Evolutionary conservation across 2,113 vertebrate genomes (phyloP), one percentile per base, ranked within the genome.

Genomic region (Coturnix japonica): DNA sequence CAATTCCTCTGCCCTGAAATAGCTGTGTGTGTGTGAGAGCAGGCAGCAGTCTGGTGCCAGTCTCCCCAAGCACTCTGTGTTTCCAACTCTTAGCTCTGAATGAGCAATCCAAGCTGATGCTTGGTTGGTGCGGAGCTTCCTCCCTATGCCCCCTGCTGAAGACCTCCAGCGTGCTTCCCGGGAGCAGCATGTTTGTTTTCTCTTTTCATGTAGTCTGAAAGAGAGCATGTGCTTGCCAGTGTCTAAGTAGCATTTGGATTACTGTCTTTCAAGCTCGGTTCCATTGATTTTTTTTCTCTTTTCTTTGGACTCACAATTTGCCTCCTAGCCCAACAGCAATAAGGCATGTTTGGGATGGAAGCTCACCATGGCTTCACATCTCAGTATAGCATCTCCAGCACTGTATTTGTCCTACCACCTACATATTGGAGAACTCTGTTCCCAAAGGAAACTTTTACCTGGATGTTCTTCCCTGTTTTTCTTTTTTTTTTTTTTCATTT

Each of bases 261-360:
- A 9, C 54, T 60, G 90, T 64, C 87, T 91, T 64, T 69, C 80
- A 80, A 86, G 77, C 81, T 86, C 19, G 9, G 44, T 86, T 91
- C 87, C 65, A 73, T n/a, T 86, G 81, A 83, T 66, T 23, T 46
- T 30, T 13, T 60, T 66, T 35, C 15, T 57, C 80, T 94, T 95
- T 95, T 88, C 77, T 80, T 95, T 95, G 90, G 90, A 86, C 81
- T 76, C 67, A 49, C 46, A 80, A 7, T 37, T 53, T 22, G 33
- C 64, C 60, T 91, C 74, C 64, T 43, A 77, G 87, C 94, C 94
- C 94, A 92, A 95, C 73, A 94, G 87, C 94, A 94, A 94, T 69
- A 92, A 67, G 77, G 77, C n/a, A 56, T 95, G 85, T 92, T 95
- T 91, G 43, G 77, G 64, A 80, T 94, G 77, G 94, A 91, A 83